These are phyloP conservation scores for Paramormyrops hopkinsi DNA, from an alignment of 2,797 vertebrate genomes.

Conservation along the genomic window DNA sequence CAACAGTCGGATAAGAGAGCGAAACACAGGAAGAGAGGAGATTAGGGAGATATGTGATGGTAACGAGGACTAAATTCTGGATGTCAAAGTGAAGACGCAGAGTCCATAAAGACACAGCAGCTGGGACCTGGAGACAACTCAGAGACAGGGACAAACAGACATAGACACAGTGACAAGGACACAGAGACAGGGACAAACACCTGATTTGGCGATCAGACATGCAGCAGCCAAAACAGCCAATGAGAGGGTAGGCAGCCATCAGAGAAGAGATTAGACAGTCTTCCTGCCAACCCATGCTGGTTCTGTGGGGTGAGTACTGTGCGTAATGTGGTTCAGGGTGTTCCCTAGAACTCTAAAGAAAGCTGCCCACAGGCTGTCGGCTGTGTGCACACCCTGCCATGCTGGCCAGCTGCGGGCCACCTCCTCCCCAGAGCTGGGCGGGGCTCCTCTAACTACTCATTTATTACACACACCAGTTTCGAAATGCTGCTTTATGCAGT, in stretches of 20 bases:
- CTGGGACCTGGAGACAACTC: neutral
- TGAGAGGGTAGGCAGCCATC: neutral
- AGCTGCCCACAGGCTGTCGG: neutral
- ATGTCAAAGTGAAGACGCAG: neutral
- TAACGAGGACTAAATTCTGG: neutral
- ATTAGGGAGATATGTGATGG: neutral
- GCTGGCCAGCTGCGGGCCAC: neutral
- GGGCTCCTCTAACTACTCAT: neutral
- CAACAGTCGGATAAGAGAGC: neutral
- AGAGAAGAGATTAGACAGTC: neutral
- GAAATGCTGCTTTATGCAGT: neutral
- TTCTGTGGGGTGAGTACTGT: neutral
- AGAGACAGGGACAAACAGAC: neutral
- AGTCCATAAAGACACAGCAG: neutral
- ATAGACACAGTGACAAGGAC: neutral
- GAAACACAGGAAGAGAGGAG: neutral
- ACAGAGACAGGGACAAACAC: neutral
- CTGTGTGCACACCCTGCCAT: neutral
- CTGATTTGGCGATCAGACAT: neutral
- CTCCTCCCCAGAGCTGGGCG: neutral
- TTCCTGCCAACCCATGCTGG: neutral
- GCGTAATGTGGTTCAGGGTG: neutral
- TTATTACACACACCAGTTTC: neutral
- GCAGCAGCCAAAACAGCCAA: neutral
- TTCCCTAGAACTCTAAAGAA: neutral